These are phyloP conservation scores for Drosophila neocordata DNA, from an alignment of 1,140 invertebrate genomes.

Conservation along the genomic window DNA sequence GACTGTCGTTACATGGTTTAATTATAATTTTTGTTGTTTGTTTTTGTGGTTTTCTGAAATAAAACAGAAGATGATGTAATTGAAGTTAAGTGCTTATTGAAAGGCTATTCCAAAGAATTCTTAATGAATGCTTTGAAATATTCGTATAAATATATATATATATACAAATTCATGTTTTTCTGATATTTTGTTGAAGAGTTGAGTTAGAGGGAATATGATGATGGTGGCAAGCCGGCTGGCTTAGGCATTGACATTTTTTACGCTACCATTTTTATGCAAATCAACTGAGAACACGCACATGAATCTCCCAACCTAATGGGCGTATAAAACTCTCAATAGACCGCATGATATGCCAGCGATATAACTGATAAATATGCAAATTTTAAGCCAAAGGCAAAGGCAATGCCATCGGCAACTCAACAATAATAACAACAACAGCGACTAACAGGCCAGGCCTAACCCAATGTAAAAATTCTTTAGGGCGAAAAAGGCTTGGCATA, in stretches of 20 bases:
- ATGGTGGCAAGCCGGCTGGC: background rate
- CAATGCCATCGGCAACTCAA: background rate
- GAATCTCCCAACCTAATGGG: slow-evolving; percentile 3
- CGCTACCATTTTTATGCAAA: slow-evolving; percentile 18
- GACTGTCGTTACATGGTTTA: slow-evolving; percentile 53
- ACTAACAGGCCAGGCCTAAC: slow-evolving; percentile 6
- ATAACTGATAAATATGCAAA: slow-evolving; percentile 17
- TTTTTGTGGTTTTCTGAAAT: slow-evolving; percentile 39
- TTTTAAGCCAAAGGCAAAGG: slow-evolving; percentile 6
- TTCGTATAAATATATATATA: no score
- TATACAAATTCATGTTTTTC: no score
- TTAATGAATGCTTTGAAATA: background rate
- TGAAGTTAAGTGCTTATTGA: slow-evolving; percentile 1
- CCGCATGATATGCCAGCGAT: slow-evolving; percentile 16
- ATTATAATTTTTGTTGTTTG: slow-evolving; percentile 12
- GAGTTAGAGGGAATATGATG: no score
- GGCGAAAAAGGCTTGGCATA: slow-evolving; percentile 11
- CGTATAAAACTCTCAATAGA: slow-evolving; percentile 12
- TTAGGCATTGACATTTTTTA: slow-evolving; percentile 7
- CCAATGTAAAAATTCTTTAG: slow-evolving; percentile 19
- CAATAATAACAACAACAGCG: background rate
- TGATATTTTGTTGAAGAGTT: no score
- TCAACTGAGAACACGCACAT: slow-evolving; percentile 18
- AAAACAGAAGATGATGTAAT: slow-evolving; percentile 7
- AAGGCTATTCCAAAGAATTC: background rate